Evolutionary conservation across 2,797 vertebrate genomes (phyloP), one percentile per base, ranked within the genome.

Genomic region (Poecilia velifera): DNA sequence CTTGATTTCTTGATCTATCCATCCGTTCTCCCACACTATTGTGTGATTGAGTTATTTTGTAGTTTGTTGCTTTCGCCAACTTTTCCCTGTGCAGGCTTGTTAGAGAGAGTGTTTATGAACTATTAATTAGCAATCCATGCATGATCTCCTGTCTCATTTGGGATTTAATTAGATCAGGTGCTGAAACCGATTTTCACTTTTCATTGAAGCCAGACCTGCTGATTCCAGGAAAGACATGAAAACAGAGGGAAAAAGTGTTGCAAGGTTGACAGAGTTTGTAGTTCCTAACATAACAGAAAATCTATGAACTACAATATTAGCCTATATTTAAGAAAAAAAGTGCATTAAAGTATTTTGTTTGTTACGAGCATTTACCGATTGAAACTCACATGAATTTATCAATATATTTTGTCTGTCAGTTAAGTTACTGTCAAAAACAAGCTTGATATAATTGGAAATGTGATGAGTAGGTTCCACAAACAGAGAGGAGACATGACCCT

Each of bases 1-100:
- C 18, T 49, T 80, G 46, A 68, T 77, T 62, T 79, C 84, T 66
- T 81, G 2, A 0, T 41, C 51, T 31, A 10, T 81, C 34, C 83
- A 59, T 79, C 20, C 31, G 6, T 82, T 39, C 72, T 73, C 49
- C 47, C 18, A 57, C 72, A 31, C 49, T 28, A 13, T 39, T 64
- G 66, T 45, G 49, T 51, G 39, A 36, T 31, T 55, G 8, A 8
- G 18, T 7, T 45, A 18, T 70, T 45, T 46, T 46, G 5, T 18
- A 39, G 9, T 64, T 49, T 72, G 16, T 59, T 47, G 20, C 14
- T 66, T 36, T 70, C 1, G 13, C 25, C 9, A 66, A 31, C 16
- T 41, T 25, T 25, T 41, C 9, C 39, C 22, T 43, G 12, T 70
- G 25, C n/a, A 70, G 10, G 22, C 20, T 28, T 31, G 34, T 68